Percentiles rank a stretch among this genome's conserved stretches.
Conservation (phyloP, 2,113 vertebrate species). For the Myocastor coypus region DNA sequence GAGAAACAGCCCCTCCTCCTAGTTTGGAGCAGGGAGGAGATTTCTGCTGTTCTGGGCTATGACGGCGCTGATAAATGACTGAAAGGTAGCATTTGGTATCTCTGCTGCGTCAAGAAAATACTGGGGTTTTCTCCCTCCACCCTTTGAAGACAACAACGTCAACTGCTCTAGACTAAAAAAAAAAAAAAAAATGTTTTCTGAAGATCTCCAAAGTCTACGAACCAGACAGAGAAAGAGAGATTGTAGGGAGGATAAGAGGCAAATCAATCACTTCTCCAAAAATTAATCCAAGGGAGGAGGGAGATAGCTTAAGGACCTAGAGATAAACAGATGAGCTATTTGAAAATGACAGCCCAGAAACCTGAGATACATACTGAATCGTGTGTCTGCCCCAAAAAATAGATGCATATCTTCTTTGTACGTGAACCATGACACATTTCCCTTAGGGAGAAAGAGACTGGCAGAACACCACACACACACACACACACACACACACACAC, state of each 20-base stretch:
- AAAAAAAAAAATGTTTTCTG: conserved; percentile 65
- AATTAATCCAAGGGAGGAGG: conserved; percentile 34
- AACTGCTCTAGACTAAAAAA: conserved; percentile 50
- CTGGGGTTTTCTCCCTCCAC: background rate
- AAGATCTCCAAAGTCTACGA: conserved; percentile 66
- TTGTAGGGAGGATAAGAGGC: conserved; percentile 30
- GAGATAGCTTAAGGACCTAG: conserved; percentile 53
- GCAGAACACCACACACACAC: background rate
- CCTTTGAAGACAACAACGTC: conserved; percentile 59
- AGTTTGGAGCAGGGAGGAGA: conserved; percentile 67
- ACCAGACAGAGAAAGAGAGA: conserved; percentile 60
- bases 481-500: conserved; percentile 68
- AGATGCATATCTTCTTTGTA: conserved; percentile 64
- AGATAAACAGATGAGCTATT: conserved; percentile 68
- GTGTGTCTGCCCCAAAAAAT: conserved; percentile 33
- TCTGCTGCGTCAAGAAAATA: conserved; percentile 66
- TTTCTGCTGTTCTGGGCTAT: conserved; percentile 58
- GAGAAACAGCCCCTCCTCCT: conserved; percentile 35
- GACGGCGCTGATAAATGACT: conserved; percentile 33
- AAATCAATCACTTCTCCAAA: conserved; percentile 60
- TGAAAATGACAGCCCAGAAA: conserved; percentile 48
- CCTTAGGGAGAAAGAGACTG: conserved; percentile 50
- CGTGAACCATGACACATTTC: conserved; percentile 56
- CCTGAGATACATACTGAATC: conserved; percentile 25
- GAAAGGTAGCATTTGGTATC: conserved; percentile 62